Base-by-base conservation (phyloP, 1,140 invertebrate species). In the Sinonovacula constricta region DNA sequence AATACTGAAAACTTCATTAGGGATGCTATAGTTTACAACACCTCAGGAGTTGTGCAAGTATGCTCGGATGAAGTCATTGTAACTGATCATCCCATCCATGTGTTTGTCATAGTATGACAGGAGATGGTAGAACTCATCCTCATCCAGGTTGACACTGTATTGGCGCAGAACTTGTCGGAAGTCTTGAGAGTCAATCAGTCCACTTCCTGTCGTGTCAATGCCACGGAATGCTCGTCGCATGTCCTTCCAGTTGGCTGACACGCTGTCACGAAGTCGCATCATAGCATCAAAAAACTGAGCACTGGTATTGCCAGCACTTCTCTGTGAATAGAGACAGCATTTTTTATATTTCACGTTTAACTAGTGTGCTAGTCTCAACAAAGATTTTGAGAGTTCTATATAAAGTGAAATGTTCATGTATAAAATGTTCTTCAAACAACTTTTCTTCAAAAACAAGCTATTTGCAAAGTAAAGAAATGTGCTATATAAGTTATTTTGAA, bases 1-100 rank as follows among this genome's bases (percentile, higher is more conserved):
- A n/a, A n/a, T n/a, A n/a, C n/a, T n/a, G n/a, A n/a, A n/a, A n/a
- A n/a, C n/a, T n/a, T n/a, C n/a, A n/a, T n/a, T n/a, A n/a, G n/a
- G n/a, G n/a, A n/a, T n/a, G n/a, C n/a, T n/a, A n/a, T n/a, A n/a
- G n/a, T n/a, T n/a, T n/a, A 59, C 18, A 59, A 15, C 57, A 18
- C n/a, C 33, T 81, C 79, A 82, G 12, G 79, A 63, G 14, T 65
- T 60, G 51, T 84, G 60, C 36, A 89, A 56, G 63, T 87, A 87
- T 18, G 84, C 78, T 62, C 82, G 83, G n/a, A 90, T 85, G 66
- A 90, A 90, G 39, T 87, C 84, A 82, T 89, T 90, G 67, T 90
- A 90, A 56, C 81, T 83, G 28, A 90, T 83, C 12, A 82, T 68
- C n/a, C 86, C 88, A 53, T 83, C 74, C 66, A 88, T 69, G 33